phyloP scores from a whole-genome alignment of 2,888 invertebrate species.

The Perizoma affinitatum region DNA sequence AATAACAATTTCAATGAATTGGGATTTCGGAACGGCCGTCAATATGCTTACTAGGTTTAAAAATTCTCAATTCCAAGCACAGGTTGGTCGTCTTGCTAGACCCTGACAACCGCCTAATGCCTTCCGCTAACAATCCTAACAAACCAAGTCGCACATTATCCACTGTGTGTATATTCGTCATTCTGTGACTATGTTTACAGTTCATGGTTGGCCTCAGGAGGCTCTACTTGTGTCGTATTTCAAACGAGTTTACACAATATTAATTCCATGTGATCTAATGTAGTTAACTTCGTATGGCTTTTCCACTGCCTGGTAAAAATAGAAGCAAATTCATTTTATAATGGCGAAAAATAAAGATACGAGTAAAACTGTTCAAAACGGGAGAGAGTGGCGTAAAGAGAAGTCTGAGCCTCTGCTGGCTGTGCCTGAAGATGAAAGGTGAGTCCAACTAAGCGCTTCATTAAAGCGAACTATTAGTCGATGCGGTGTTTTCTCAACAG shows the following conservation, averaged over 20 bases:
- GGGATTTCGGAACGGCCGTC: too few relatives aligned
- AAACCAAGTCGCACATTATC: constrained; percentile 3
- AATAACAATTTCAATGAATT: too few relatives aligned
- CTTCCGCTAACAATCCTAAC: constrained; percentile 18
- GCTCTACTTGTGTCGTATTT: constrained; percentile 41
- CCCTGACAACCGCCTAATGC: not conserved
- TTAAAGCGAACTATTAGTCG: constrained; percentile 72
- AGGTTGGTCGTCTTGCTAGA: too few relatives aligned
- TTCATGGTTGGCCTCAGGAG: constrained; percentile 51
- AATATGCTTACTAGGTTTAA: too few relatives aligned
- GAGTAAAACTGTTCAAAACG: constrained; percentile 67
- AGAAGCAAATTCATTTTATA: constrained; percentile 6
- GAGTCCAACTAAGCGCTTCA: constrained; percentile 70
- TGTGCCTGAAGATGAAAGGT: constrained; percentile 82
- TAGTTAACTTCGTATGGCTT: not conserved
- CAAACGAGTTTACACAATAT: not conserved
- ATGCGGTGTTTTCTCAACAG: constrained; percentile 58
- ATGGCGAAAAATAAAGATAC: constrained; percentile 73
- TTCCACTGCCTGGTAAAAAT: not conserved
- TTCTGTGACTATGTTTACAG: constrained; percentile 47
- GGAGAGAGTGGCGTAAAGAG: constrained; percentile 65
- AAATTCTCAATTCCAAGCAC: too few relatives aligned
- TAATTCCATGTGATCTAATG: too few relatives aligned
- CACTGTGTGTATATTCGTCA: constrained; percentile 18
- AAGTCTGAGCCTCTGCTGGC: constrained; percentile 70